Conservation (phyloP, 2,888 invertebrate genomes). For the Trypoxylon attenuatum region DNA sequence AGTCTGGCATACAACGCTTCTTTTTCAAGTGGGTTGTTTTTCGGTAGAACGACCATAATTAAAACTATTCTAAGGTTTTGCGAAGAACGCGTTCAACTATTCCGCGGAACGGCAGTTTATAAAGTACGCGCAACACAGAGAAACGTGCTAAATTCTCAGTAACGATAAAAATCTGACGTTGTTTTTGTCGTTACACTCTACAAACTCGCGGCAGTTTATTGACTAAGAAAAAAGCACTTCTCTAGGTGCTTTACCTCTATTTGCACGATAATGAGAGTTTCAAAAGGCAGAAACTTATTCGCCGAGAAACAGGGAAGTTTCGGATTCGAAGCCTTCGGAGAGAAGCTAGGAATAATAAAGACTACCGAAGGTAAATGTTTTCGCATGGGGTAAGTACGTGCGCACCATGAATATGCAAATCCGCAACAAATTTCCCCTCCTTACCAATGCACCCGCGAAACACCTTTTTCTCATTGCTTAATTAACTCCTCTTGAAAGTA, state of each 20-base stretch:
- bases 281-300: slow-evolving; percentile 45
- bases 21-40: too few relatives aligned
- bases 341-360: slow-evolving; percentile 58
- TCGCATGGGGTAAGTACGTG: slow-evolving; percentile 56
- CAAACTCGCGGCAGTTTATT: slow-evolving; percentile 21
- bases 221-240: slow-evolving; percentile 13
- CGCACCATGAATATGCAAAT: slow-evolving; percentile 64
- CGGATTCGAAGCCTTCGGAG: slow-evolving; percentile 52
- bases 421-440: slow-evolving; percentile 56
- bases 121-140: not conserved
- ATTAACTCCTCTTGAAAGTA: slow-evolving; percentile 62
- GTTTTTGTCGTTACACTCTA: slow-evolving; percentile 5
- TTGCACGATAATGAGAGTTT: slow-evolving; percentile 52
- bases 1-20: too few relatives aligned
- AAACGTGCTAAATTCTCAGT: not conserved
- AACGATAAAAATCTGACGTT: not conserved
- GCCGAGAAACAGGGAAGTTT: slow-evolving; percentile 51
- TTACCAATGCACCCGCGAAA: slow-evolving; percentile 49
- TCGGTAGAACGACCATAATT: too few relatives aligned
- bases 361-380: slow-evolving; percentile 58
- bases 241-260: slow-evolving; percentile 45
- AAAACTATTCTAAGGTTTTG: not conserved
- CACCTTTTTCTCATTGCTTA: slow-evolving; percentile 53
- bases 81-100: not conserved
- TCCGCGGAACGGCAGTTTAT: not conserved